These are phyloP conservation scores for Euthynnus affinis DNA, from an alignment of 2,797 vertebrate species.

Conservation along the genomic window DNA sequence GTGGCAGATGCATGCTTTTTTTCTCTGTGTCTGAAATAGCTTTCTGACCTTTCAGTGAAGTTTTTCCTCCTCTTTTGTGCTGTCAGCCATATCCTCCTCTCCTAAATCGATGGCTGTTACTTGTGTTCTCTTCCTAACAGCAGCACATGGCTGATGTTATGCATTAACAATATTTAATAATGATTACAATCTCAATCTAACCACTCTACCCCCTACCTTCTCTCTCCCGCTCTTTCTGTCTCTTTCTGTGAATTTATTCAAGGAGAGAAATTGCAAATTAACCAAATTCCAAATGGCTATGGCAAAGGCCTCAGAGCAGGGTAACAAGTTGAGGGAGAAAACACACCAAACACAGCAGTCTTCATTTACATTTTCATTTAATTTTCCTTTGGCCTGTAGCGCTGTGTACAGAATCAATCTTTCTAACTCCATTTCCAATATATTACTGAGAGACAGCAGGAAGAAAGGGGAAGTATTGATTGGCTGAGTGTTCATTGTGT, in stretches of 20 bases:
- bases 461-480: slow-evolving; percentile 85
- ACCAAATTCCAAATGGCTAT: slow-evolving; percentile 76
- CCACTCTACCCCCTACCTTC: slow-evolving; percentile 7
- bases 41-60: slow-evolving; percentile 72
- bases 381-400: slow-evolving; percentile 86
- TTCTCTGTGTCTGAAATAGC: slow-evolving; percentile 68
- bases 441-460: slow-evolving; percentile 84
- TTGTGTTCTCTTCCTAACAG: slow-evolving; percentile 46
- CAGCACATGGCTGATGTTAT: slow-evolving; percentile 44
- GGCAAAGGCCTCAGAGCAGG: slow-evolving; percentile 71
- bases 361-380: slow-evolving; percentile 90
- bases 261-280: slow-evolving; percentile 78
- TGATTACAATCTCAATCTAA: slow-evolving; percentile 53
- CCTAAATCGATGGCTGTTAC: slow-evolving; percentile 63
- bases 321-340: slow-evolving; percentile 78
- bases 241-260: slow-evolving; percentile 57
- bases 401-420: slow-evolving; percentile 86
- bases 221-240: slow-evolving; percentile 4
- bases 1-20: slow-evolving; percentile 39
- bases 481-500: slow-evolving; percentile 84
- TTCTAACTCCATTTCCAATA: slow-evolving; percentile 89
- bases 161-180: slow-evolving; percentile 63
- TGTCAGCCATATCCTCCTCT: slow-evolving; percentile 65
- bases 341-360: slow-evolving; percentile 68
- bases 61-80: slow-evolving; percentile 67